Conservation (phyloP, 1,140 invertebrate genomes). For the Sogatella furcifera region DNA sequence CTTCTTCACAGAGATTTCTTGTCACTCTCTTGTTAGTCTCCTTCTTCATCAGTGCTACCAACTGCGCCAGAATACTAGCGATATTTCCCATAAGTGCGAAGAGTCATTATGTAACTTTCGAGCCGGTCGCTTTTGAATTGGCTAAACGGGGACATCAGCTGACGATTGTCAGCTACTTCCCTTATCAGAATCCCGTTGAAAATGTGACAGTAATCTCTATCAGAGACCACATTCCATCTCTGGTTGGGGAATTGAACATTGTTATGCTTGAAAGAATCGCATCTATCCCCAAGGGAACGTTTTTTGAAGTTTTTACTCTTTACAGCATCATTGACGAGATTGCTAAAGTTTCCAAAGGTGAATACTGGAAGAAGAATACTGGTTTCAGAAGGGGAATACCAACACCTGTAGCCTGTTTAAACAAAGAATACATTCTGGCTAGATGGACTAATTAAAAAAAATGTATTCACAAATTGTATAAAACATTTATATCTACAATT, state of each 20-base stretch:
- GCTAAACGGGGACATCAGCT: constrained; percentile 28
- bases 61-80: constrained; percentile 23
- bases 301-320: background rate
- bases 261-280: no score
- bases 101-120: constrained; percentile 31
- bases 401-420: no score
- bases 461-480: no score
- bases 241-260: background rate
- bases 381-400: no score
- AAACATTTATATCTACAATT: no score
- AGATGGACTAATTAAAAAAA: no score
- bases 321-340: background rate
- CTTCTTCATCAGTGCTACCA: no score
- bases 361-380: background rate
- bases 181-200: constrained; percentile 22
- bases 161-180: constrained; percentile 26
- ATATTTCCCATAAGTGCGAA: constrained; percentile 24
- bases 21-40: no score
- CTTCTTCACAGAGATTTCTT: no score
- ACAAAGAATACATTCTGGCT: no score
- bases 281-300: background rate
- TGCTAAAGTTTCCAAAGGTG: background rate
- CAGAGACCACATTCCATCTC: background rate
- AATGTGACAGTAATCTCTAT: constrained; percentile 14
- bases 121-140: constrained; percentile 26